Base-by-base conservation (phyloP, 2,888 invertebrate species). In the Drosophila paranaensis region DNA sequence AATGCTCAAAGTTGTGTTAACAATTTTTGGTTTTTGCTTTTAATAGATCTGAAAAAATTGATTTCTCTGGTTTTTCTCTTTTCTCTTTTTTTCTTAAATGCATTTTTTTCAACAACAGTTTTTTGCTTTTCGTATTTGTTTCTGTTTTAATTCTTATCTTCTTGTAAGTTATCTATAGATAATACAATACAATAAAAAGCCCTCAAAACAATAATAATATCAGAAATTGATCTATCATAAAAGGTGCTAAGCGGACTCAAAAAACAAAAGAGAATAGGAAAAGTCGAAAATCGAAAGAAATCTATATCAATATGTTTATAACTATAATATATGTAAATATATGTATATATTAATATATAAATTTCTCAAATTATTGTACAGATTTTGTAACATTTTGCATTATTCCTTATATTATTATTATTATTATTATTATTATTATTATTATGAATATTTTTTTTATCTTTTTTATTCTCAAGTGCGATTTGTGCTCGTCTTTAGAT, bases 71-170 rank as follows among this genome's bases (percentile, higher is more conserved):
- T 48, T 56, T 48, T 60, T n/a, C n/a, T 65, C 69, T 69, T 76
- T 63, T 60, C 71, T 63, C 62, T 35, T 2, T 40, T 60, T 71
- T 74, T 71, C 43, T 71, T 89, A 89, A 88, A 81, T 88, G 81
- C 81, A 82, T 73, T 77, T 74, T 81, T 75, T 79, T 73, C 66
- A 82, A 82, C 80, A 82, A 82, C 85, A 79, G 77, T 81, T 81
- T 74, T 71, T 71, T 71, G 53, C 42, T 67, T 58, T 73, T 70
- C 62, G 61, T 69, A n/a, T 63, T 65, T 43, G 45, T 45, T 37
- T 39, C 65, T 43, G 46, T 64, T 54, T 72, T 35, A 6, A 1
- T 14, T 20, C 10, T 55, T 58, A 60, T 55, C 66, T 53, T 57
- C 42, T 61, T 62, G 61, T 77, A 33, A 42, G 56, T 40, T 45